Conservation (phyloP, 1,140 invertebrate species). For the Globodera rostochiensis region DNA sequence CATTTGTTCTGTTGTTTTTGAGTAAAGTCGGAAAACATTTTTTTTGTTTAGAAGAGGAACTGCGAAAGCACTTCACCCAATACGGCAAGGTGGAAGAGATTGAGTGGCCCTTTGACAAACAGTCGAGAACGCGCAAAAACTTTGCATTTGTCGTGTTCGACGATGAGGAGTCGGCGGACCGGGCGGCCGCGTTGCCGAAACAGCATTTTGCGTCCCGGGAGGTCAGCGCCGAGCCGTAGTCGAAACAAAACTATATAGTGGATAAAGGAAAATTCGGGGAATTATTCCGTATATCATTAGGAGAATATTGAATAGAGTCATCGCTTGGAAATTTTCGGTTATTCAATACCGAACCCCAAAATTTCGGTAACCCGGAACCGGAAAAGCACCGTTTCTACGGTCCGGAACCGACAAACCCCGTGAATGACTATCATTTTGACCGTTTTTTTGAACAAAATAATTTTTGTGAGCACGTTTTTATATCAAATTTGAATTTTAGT, state of each 20-base stretch:
- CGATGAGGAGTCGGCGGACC: slow-evolving; percentile 62
- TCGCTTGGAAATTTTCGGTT: too few species aligned
- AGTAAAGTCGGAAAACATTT: slow-evolving; percentile 9
- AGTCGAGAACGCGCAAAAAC: slow-evolving; percentile 59
- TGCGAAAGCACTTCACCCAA: slow-evolving; percentile 61
- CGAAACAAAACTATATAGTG: background rate
- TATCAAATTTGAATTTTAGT: slow-evolving; percentile 25
- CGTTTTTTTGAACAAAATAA: too few species aligned
- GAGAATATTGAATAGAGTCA: too few species aligned
- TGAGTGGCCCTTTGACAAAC: slow-evolving; percentile 60
- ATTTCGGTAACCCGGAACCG: too few species aligned
- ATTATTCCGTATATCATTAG: too few species aligned
- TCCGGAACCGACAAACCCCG: too few species aligned
- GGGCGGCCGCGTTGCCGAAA: slow-evolving; percentile 54
- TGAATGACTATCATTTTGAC: too few species aligned
- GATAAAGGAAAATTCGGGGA: too few species aligned
- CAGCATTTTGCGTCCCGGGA: slow-evolving; percentile 56
- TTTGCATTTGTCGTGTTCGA: slow-evolving; percentile 66
- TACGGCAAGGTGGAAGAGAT: slow-evolving; percentile 56
- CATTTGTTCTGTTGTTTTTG: slow-evolving; percentile 10
- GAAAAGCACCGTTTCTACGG: too few species aligned
- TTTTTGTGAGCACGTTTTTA: slow-evolving; percentile 18
- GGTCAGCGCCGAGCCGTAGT: slow-evolving; percentile 33
- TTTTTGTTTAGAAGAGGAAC: slow-evolving; percentile 55
- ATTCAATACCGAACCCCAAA: too few species aligned